phyloP scores from a whole-genome alignment of 2,113 vertebrate species.

The Syngnathus scovelli region DNA sequence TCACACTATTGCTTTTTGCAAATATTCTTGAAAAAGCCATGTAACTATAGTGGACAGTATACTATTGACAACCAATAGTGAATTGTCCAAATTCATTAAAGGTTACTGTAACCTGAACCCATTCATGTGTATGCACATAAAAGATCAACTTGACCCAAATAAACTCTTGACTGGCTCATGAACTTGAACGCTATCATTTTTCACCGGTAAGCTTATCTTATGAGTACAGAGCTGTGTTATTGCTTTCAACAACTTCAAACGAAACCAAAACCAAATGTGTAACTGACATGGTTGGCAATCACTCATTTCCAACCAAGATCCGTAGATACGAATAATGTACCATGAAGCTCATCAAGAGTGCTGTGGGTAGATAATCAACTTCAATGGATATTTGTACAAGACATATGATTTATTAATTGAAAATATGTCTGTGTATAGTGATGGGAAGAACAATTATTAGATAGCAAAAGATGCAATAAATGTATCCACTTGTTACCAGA shows the following conservation, averaged over 20 bases:
- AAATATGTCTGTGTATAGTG: neutral
- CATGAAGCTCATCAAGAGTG: neutral
- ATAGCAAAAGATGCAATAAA: too few species aligned
- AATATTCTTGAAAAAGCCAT: neutral
- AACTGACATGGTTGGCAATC: neutral
- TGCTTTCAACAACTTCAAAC: neutral
- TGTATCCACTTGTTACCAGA: too few species aligned
- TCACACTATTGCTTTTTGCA: too few species aligned
- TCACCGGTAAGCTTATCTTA: neutral
- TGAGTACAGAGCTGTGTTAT: neutral
- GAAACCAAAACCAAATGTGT: neutral
- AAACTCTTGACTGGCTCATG: neutral
- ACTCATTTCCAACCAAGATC: too few species aligned
- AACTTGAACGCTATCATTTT: neutral
- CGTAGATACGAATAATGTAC: too few species aligned
- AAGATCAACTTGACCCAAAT: neutral
- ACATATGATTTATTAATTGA: neutral
- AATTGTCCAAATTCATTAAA: neutral
- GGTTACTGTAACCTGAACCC: too few species aligned
- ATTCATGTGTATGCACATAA: neutral
- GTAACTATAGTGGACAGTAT: neutral
- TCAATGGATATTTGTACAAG: neutral
- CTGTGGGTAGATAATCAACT: neutral
- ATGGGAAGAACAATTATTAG: too few species aligned
- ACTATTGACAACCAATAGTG: neutral